Evolutionary conservation across 2,797 vertebrate species (phyloP).

Genomic region (Heteromormyrus szaboi): DNA sequence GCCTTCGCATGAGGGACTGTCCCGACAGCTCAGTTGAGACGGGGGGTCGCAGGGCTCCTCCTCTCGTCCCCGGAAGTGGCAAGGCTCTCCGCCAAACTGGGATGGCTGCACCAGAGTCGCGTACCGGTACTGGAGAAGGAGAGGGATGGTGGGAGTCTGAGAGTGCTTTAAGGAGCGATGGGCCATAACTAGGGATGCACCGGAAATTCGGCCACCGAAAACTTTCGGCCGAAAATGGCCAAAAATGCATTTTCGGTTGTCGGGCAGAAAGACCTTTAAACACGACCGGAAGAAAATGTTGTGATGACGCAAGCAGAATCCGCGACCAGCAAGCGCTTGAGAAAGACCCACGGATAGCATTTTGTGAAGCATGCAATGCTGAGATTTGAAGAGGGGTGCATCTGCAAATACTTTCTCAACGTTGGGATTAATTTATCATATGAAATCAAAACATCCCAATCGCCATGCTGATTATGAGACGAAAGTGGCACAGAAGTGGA

Average conservation of each 20-base stretch:
- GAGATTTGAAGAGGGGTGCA: background rate
- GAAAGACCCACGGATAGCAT: background rate
- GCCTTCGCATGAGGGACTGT: conserved; percentile 70
- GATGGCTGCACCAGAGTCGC: conserved; percentile 67
- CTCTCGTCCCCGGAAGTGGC: conserved; percentile 64
- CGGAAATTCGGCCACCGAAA: background rate
- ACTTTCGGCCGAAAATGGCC: too few relatives aligned
- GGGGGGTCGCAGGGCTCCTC: conserved; percentile 64
- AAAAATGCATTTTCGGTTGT: too few relatives aligned
- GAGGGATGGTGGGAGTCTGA: background rate
- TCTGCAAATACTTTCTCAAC: background rate
- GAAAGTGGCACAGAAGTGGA: background rate
- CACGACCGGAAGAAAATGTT: background rate
- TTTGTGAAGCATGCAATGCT: background rate
- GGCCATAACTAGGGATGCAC: background rate
- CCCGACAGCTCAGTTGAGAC: conserved; percentile 63
- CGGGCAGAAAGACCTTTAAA: background rate
- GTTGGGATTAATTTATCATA: background rate
- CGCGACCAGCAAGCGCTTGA: background rate
- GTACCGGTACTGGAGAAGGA: conserved; percentile 69
- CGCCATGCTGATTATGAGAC: background rate
- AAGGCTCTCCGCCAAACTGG: conserved; percentile 75
- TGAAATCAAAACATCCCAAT: background rate
- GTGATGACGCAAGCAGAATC: background rate
- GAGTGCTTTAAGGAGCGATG: background rate